These are phyloP conservation scores for Dastarcus helophoroides DNA, from an alignment of 2,888 invertebrate species.

Conservation along the genomic window DNA sequence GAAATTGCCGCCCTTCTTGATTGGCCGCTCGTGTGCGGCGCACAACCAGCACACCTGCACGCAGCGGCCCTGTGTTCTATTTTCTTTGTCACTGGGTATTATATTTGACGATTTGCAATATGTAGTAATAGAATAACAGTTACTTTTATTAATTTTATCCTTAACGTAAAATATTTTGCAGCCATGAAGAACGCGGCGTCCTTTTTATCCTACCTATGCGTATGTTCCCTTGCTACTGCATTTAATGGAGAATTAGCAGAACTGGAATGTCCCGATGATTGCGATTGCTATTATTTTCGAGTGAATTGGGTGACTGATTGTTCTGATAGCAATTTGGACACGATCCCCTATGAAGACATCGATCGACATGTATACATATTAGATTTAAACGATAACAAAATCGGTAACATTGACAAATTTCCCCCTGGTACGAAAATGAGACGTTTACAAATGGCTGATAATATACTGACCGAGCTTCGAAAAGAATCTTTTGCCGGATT, in stretches of 20 bases:
- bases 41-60: no score
- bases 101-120: no score
- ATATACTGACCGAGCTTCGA: constrained; percentile 47
- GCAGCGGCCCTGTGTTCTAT: no score
- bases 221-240: no score
- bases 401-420: constrained; percentile 48
- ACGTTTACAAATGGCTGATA: constrained; percentile 57
- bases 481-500: constrained; percentile 52
- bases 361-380: constrained; percentile 59
- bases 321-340: constrained; percentile 60
- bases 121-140: no score
- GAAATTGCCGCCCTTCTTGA: no score
- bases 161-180: no score
- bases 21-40: no score
- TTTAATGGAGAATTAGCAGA: constrained; percentile 55
- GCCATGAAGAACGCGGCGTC: no score
- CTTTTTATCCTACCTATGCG: no score
- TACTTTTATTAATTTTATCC: no score
- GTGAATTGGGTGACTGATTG: constrained; percentile 70
- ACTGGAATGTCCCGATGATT: constrained; percentile 60
- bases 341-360: constrained; percentile 55
- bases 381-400: constrained; percentile 58
- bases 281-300: constrained; percentile 64
- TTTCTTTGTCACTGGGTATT: no score
- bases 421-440: constrained; percentile 58